Evolutionary conservation across 2,797 vertebrate genomes (phyloP).

Genomic region (Steatocranus sp.): DNA sequence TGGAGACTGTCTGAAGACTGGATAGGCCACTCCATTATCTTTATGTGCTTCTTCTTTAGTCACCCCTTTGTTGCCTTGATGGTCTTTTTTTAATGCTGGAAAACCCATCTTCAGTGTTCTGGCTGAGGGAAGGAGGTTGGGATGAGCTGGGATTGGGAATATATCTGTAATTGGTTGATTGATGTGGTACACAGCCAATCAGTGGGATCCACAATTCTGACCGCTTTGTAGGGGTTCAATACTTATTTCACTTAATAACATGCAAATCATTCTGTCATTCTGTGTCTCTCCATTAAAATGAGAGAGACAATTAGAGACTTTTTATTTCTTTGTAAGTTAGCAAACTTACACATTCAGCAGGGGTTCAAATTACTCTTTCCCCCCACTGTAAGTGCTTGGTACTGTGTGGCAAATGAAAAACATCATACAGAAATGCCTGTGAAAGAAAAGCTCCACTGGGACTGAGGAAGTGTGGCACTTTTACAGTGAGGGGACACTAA

Average conservation of each 20-base stretch:
- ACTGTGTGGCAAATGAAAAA: neutral
- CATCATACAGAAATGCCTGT: neutral
- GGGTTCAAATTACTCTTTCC: neutral
- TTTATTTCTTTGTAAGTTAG: neutral
- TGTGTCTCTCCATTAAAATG: neutral
- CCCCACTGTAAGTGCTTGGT: neutral
- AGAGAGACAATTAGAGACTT: neutral
- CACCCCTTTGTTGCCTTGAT: neutral
- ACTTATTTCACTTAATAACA: neutral
- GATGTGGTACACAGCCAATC: neutral
- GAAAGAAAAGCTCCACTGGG: neutral
- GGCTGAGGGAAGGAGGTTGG: neutral
- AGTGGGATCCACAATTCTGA: neutral
- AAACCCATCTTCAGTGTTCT: neutral
- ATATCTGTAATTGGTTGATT: neutral
- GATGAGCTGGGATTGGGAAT: neutral
- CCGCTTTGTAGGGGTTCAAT: neutral
- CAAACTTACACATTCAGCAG: neutral
- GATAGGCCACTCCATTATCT: neutral
- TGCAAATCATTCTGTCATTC: neutral
- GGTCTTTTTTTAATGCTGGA: neutral
- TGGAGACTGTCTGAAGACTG: neutral
- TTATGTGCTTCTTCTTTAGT: neutral
- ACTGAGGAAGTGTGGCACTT: neutral
- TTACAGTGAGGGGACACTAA: neutral